phyloP scores from a whole-genome alignment of 2,888 invertebrate species.

The Xestia rhomboidea region DNA sequence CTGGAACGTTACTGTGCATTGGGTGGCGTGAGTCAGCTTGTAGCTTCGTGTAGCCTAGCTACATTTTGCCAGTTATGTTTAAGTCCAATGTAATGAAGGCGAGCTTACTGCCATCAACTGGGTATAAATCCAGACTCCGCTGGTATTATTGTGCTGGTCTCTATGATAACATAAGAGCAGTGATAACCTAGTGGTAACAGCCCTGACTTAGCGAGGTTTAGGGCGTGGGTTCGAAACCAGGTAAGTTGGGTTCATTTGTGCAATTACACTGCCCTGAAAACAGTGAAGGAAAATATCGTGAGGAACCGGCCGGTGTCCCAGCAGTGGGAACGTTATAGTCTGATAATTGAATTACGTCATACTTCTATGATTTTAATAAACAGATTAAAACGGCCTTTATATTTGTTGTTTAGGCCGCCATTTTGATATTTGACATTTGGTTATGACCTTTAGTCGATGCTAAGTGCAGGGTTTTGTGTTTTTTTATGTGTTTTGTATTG shows the following conservation, averaged over 20 bases:
- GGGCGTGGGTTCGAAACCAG: neutral
- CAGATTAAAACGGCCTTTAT: conserved; percentile 30
- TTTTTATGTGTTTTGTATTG: conserved; percentile 1
- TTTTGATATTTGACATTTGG: conserved; percentile 38
- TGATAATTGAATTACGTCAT: conserved; percentile 71
- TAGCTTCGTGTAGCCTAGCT: too few relatives aligned
- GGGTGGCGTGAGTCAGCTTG: too few relatives aligned
- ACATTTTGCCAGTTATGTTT: neutral
- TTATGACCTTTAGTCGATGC: conserved; percentile 34
- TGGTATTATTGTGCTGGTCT: neutral
- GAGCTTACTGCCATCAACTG: neutral
- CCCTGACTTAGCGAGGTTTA: neutral
- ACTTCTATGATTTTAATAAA: conserved; percentile 45
- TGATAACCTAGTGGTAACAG: neutral
- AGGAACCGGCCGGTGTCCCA: neutral
- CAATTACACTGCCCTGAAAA: neutral
- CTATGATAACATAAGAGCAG: neutral
- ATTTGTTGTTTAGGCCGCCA: conserved; percentile 1
- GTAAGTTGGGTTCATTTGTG: neutral
- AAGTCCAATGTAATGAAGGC: neutral
- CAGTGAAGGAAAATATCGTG: neutral
- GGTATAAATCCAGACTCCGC: neutral
- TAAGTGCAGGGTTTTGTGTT: conserved; percentile 34
- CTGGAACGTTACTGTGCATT: too few relatives aligned
- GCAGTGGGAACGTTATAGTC: neutral